phyloP scores from a whole-genome alignment of 2,888 invertebrate species.

The Villa cingulata region DNA sequence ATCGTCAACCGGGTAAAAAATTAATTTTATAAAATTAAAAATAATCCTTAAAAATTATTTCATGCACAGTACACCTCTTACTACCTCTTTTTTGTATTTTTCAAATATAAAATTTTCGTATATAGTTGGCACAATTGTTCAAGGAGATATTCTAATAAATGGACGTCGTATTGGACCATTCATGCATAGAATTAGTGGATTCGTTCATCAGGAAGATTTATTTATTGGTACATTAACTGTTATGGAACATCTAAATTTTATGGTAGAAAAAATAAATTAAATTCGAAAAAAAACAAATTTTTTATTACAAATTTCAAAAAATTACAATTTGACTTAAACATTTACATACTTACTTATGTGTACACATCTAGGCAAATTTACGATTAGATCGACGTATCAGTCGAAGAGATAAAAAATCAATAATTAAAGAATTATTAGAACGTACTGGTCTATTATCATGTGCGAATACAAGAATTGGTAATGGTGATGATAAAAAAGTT shows the following conservation, averaged over 20 bases:
- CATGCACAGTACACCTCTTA: too few species aligned
- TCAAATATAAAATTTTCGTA: neutral
- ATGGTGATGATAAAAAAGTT: conserved; percentile 57
- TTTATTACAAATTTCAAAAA: too few species aligned
- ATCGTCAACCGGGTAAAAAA: conserved; percentile 54
- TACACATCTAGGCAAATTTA: conserved; percentile 68
- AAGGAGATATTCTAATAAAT: conserved; percentile 71
- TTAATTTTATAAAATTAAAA: too few species aligned
- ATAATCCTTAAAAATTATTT: too few species aligned
- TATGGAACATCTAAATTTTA: conserved; percentile 72
- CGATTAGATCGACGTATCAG: conserved; percentile 60
- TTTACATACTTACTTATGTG: conserved; percentile 10
- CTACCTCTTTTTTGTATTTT: too few species aligned
- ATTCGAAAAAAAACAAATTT: too few species aligned
- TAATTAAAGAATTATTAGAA: conserved; percentile 55
- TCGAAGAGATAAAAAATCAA: conserved; percentile 44
- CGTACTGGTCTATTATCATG: conserved; percentile 58
- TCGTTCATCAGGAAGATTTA: conserved; percentile 84
- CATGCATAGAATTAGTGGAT: conserved; percentile 72
- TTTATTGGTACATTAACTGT: conserved; percentile 78
- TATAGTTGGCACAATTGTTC: conserved; percentile 52
- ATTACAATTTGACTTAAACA: too few species aligned
- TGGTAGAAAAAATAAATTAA: too few species aligned
- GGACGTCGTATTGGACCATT: conserved; percentile 56
- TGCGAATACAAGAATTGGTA: conserved; percentile 65